These are phyloP conservation scores for Scaptomyza pallida DNA, from an alignment of 1,140 invertebrate genomes.

Conservation along the genomic window DNA sequence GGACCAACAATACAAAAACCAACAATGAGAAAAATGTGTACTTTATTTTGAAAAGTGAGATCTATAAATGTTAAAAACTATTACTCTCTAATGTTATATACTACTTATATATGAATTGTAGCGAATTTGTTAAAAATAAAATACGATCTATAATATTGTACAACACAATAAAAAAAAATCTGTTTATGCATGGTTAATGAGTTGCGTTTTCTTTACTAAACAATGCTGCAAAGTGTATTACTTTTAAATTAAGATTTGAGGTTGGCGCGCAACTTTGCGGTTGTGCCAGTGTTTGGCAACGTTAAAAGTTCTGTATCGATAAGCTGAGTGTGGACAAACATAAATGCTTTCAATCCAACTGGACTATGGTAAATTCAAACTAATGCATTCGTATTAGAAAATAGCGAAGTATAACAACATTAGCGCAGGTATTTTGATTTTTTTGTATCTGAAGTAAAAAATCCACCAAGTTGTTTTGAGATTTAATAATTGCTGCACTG, in stretches of 20 bases:
- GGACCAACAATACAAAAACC: constrained; percentile 62
- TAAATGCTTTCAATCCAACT: too few relatives aligned
- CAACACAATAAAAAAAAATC: constrained; percentile 72
- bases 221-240: neutral
- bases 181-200: constrained; percentile 62
- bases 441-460: too few relatives aligned
- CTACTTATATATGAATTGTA: constrained; percentile 46
- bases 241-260: constrained; percentile 1
- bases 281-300: neutral
- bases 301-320: too few relatives aligned
- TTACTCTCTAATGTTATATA: constrained; percentile 41
- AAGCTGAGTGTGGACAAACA: too few relatives aligned
- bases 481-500: neutral
- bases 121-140: constrained; percentile 63
- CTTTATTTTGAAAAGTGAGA: constrained; percentile 75
- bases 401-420: too few relatives aligned
- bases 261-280: neutral
- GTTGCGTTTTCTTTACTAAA: neutral
- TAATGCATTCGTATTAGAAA: neutral
- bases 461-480: too few relatives aligned
- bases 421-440: too few relatives aligned
- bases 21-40: constrained; percentile 70
- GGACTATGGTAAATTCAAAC: neutral
- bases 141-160: constrained; percentile 69
- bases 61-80: constrained; percentile 68